Evolutionary conservation across 2,888 invertebrate species (phyloP).

Genomic region (Sabatieria punctata): DNA sequence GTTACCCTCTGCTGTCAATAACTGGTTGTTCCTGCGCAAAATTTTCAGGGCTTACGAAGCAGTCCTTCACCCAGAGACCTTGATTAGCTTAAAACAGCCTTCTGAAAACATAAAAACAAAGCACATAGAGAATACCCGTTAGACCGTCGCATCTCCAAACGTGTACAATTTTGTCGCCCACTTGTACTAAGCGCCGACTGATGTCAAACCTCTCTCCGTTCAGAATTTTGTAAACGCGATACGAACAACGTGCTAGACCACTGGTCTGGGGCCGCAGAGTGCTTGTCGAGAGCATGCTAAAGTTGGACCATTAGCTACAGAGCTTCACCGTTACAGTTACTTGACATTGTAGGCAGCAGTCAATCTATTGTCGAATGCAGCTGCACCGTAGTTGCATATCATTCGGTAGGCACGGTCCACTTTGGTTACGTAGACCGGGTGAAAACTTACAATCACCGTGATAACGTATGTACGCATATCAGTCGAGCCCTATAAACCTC

Average conservation of each 20-base stretch:
- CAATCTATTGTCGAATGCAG: background rate
- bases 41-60: conserved; percentile 2
- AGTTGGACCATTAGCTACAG: background rate
- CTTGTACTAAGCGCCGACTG: background rate
- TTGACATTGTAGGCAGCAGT: background rate
- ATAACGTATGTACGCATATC: conserved; percentile 2
- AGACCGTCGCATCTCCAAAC: conserved; percentile 1
- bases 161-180: conserved; percentile 4
- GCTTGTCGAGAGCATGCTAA: background rate
- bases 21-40: background rate
- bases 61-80: conserved; percentile 3
- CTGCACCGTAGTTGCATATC: background rate
- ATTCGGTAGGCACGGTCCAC: conserved; percentile 5
- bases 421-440: conserved; percentile 4
- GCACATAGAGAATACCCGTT: background rate
- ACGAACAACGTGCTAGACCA: no score
- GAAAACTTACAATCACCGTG: background rate
- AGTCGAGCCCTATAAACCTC: no score
- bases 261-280: no score
- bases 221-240: no score
- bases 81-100: background rate
- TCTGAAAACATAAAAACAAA: no score
- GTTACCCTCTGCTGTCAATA: background rate
- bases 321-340: background rate
- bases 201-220: no score